Evolutionary conservation across 2,797 vertebrate species (phyloP).

Genomic region (Arnoldichthys spilopterus): DNA sequence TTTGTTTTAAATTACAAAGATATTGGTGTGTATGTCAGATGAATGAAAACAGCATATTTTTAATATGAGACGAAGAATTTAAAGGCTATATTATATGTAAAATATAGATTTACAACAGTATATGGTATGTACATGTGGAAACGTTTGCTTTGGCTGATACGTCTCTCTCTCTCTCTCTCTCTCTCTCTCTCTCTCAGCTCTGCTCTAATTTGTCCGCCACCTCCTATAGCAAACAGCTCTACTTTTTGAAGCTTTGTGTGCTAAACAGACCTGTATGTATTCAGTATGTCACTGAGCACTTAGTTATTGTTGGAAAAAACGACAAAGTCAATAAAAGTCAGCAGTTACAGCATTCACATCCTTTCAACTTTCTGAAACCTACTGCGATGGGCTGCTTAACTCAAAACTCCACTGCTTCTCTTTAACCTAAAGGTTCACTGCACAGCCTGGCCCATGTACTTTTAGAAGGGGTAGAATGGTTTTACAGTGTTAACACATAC

Average conservation of each 20-base stretch:
- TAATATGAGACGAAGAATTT: too few relatives aligned
- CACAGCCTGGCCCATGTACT: too few relatives aligned
- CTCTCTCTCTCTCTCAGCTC: background rate
- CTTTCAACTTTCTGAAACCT: slow-evolving; percentile 2
- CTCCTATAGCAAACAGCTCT: slow-evolving; percentile 52
- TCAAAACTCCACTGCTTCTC: background rate
- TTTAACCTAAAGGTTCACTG: background rate
- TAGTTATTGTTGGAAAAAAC: slow-evolving; percentile 9
- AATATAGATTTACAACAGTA: background rate
- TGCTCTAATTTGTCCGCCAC: slow-evolving; percentile 10
- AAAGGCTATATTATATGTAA: too few relatives aligned
- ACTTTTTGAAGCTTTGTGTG: slow-evolving; percentile 40
- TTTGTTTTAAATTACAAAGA: background rate
- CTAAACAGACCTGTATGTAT: slow-evolving; percentile 23
- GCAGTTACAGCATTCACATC: background rate
- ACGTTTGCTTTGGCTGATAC: too few relatives aligned
- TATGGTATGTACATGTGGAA: too few relatives aligned
- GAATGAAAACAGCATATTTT: background rate
- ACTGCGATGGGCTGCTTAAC: background rate
- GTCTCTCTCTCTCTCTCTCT: too few relatives aligned
- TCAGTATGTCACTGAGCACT: slow-evolving; percentile 1
- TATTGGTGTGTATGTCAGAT: too few relatives aligned
- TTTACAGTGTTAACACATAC: background rate
- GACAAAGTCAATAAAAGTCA: slow-evolving; percentile 12
- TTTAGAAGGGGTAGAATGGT: too few relatives aligned